Evolutionary conservation across 2,797 vertebrate genomes (phyloP).

Genomic region (Otolemur crassicaudatus): DNA sequence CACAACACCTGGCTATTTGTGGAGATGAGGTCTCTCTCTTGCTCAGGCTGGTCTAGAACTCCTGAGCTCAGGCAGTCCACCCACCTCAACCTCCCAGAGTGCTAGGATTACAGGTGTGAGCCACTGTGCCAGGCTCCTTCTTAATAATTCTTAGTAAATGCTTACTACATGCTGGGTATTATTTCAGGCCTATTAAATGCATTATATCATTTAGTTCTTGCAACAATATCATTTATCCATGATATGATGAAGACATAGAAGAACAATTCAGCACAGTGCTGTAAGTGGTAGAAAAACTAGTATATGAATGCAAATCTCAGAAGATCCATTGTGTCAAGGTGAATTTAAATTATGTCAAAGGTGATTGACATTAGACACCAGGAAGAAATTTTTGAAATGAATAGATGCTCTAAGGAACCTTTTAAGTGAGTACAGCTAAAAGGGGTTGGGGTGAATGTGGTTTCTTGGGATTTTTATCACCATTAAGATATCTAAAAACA

Average conservation of each 20-base stretch:
- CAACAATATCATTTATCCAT: neutral
- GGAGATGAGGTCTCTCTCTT: no score
- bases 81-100: no score
- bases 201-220: neutral
- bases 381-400: conserved; percentile 26
- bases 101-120: no score
- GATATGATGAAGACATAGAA: neutral
- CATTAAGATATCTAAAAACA: neutral
- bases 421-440: neutral
- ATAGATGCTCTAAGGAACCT: neutral
- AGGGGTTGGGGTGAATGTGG: neutral
- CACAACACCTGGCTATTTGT: no score
- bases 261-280: neutral
- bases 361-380: neutral
- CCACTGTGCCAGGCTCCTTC: neutral
- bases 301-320: neutral
- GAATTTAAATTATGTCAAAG: conserved; percentile 37
- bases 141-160: neutral
- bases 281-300: neutral
- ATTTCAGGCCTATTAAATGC: neutral
- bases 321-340: neutral
- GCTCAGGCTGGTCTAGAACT: no score
- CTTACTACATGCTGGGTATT: neutral
- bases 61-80: no score
- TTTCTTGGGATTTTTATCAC: conserved; percentile 27